phyloP scores from a whole-genome alignment of 35 echinoderm and acorn worm genomes.

The Heliocidaris tuberculata region DNA sequence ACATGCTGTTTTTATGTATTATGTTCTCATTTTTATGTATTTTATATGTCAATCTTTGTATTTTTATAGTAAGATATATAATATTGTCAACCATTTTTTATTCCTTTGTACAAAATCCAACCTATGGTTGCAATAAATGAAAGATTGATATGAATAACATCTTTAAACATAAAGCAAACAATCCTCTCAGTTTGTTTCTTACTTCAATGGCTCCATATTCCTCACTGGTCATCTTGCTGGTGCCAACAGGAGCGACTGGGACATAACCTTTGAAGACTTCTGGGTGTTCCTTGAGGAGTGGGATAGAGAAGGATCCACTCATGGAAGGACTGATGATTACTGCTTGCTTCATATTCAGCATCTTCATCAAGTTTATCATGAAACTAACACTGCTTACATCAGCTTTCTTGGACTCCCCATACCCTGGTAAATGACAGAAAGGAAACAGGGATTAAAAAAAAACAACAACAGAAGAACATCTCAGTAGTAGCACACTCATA shows the following conservation, averaged over 20 bases:
- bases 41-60: too few relatives aligned
- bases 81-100: too few relatives aligned
- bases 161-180: too few relatives aligned
- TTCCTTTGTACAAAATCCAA: too few relatives aligned
- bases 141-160: too few relatives aligned
- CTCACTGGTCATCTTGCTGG: conserved; percentile 44
- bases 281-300: conserved; percentile 60
- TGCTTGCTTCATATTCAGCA: conserved; percentile 43
- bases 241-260: conserved; percentile 81
- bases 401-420: conserved; percentile 51
- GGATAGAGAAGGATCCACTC: conserved; percentile 75
- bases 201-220: conserved; percentile 67
- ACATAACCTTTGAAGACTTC: conserved; percentile 72
- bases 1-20: too few relatives aligned
- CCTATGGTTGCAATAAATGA: too few relatives aligned
- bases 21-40: too few relatives aligned
- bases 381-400: conserved; percentile 27
- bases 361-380: conserved; percentile 55
- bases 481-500: neutral
- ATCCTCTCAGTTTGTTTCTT: neutral
- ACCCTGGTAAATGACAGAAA: conserved; percentile 47
- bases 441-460: neutral
- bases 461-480: neutral
- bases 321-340: conserved; percentile 90
- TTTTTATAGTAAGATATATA: too few relatives aligned